phyloP scores from a whole-genome alignment of 2,888 invertebrate species.

The Pseudolycoriella hygida region DNA sequence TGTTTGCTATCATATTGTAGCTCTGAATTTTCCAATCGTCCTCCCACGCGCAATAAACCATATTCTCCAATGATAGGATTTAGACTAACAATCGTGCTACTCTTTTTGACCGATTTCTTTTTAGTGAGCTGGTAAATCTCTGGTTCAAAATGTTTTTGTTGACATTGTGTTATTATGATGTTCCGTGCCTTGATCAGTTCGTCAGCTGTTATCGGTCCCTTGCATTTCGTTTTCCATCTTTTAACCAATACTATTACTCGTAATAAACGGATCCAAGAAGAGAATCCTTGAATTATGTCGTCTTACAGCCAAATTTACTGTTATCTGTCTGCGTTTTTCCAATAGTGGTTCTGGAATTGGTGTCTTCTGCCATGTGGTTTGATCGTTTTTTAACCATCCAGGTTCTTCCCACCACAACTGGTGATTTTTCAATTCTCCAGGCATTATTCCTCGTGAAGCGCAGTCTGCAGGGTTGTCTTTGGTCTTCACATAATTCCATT shows the following conservation, averaged over 20 bases:
- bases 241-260: no score
- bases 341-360: no score
- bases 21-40: background rate
- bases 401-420: constrained; percentile 2
- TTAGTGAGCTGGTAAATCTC: background rate
- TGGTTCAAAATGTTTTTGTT: background rate
- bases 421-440: background rate
- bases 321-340: no score
- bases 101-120: background rate
- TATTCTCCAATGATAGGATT: constrained; percentile 3
- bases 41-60: background rate
- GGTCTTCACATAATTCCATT: constrained; percentile 13
- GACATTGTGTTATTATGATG: background rate
- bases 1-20: constrained; percentile 1
- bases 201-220: background rate
- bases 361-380: background rate
- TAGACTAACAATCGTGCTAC: background rate
- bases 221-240: no score
- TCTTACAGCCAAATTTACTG: background rate
- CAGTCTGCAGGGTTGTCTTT: constrained; percentile 12
- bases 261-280: no score
- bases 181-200: background rate
- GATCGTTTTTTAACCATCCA: background rate
- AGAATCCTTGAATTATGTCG: no score
- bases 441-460: constrained; percentile 9